These are phyloP conservation scores for Calcarius lapponicus DNA, from an alignment of 2,797 vertebrate species.

Conservation along the genomic window DNA sequence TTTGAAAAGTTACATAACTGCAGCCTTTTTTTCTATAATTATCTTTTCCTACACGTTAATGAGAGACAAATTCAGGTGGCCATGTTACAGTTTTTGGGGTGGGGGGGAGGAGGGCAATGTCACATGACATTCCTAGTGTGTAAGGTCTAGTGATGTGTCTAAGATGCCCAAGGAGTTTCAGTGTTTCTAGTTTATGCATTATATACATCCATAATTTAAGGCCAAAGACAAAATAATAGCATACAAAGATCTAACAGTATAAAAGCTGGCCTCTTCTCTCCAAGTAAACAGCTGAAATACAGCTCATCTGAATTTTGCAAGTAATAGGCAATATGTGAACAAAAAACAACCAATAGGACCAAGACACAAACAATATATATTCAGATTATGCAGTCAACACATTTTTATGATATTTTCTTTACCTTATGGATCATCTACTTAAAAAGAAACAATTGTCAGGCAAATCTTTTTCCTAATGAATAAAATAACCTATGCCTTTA, in stretches of 20 bases:
- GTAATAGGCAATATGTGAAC: neutral
- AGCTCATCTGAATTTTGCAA: neutral
- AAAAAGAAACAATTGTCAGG: neutral
- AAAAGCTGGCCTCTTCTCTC: neutral
- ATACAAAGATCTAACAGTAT: neutral
- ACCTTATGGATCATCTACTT: neutral
- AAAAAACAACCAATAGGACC: neutral
- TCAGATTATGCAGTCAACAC: neutral
- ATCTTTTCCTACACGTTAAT: neutral
- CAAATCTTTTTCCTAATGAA: neutral
- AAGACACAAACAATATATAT: neutral
- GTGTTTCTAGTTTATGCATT: neutral
- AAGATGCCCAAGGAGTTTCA: neutral
- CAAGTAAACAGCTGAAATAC: neutral
- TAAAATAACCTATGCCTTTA: neutral
- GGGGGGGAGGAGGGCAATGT: rapidly evolving
- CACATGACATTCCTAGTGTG: neutral
- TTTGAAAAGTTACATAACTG: neutral
- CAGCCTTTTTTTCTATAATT: neutral
- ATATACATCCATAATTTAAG: neutral
- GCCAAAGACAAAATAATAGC: neutral
- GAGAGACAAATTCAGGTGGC: neutral
- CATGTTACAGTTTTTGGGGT: neutral
- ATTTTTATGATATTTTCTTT: neutral
- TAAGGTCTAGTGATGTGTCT: neutral